Evolutionary conservation across 1,140 invertebrate species (phyloP).

Genomic region (Venustaconcha ellipsiformis): DNA sequence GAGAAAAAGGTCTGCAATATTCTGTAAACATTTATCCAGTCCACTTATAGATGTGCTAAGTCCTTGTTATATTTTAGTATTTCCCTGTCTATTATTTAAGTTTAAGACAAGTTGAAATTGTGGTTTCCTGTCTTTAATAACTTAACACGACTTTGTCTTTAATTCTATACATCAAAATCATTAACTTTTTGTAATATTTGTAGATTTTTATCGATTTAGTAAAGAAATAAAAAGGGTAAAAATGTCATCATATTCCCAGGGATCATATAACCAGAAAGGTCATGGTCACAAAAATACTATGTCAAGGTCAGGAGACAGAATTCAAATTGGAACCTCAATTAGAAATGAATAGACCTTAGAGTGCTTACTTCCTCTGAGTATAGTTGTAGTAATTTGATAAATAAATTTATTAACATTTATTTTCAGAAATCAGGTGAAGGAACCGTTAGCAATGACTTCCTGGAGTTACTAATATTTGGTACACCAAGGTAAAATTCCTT

Average conservation of each 20-base stretch:
- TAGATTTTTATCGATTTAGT: too few relatives aligned
- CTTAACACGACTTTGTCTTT: not conserved
- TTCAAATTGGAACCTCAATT: too few relatives aligned
- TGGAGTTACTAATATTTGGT: slow-evolving; percentile 91
- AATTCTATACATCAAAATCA: too few relatives aligned
- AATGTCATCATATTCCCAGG: too few relatives aligned
- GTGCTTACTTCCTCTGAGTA: too few relatives aligned
- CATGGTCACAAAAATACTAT: too few relatives aligned
- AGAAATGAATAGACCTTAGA: too few relatives aligned
- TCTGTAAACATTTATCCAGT: not conserved
- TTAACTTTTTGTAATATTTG: too few relatives aligned
- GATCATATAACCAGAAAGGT: too few relatives aligned
- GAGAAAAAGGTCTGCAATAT: slow-evolving; percentile 70
- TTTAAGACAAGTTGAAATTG: not conserved
- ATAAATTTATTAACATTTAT: slow-evolving; percentile 2
- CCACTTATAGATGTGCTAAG: not conserved
- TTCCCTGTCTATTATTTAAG: not conserved
- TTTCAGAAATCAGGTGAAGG: slow-evolving; percentile 68
- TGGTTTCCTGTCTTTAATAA: not conserved
- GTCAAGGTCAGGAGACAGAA: too few relatives aligned
- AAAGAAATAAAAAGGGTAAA: too few relatives aligned
- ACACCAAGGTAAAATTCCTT: slow-evolving; percentile 71
- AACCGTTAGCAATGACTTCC: slow-evolving; percentile 88
- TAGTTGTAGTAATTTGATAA: not conserved
- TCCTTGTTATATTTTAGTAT: not conserved